Evolutionary conservation across 2,113 vertebrate species (phyloP).

Genomic region (Pseudorectes ferrugineus): DNA sequence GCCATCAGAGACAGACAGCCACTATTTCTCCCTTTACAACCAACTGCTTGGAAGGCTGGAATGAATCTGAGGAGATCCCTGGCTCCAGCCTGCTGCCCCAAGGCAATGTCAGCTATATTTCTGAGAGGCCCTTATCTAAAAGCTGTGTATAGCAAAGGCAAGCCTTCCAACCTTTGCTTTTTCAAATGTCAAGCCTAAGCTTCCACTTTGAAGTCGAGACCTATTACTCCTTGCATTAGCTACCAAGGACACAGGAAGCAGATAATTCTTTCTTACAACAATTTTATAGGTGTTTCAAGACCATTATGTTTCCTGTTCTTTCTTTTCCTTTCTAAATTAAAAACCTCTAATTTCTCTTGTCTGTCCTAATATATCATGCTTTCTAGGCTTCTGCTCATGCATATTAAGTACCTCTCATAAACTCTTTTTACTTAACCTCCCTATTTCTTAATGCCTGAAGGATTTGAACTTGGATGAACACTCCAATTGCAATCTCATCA

Average conservation of each 20-base stretch:
- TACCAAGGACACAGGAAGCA: background rate
- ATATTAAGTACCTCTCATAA: background rate
- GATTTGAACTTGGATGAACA: background rate
- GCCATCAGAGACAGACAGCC: background rate
- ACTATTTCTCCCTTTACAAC: background rate
- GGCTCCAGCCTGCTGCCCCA: background rate
- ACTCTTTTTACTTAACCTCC: background rate
- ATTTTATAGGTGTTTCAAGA: background rate
- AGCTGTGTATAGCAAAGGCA: background rate
- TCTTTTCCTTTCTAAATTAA: constrained; percentile 1
- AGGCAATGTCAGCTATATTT: background rate
- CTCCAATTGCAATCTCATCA: background rate
- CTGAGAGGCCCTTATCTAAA: background rate
- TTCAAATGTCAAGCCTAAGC: background rate
- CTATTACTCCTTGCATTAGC: background rate
- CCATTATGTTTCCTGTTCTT: background rate
- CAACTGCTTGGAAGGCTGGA: background rate
- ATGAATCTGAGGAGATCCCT: background rate
- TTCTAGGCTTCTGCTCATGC: background rate
- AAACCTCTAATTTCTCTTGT: background rate
- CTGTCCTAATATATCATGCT: background rate
- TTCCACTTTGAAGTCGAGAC: background rate
- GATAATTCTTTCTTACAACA: background rate
- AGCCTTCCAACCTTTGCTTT: background rate
- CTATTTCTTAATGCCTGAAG: background rate